Percentiles rank a stretch among this genome's conserved stretches.
These are phyloP conservation scores for Chymomyza caudatula DNA, from an alignment of 2,888 invertebrate genomes.

Conservation along the genomic window DNA sequence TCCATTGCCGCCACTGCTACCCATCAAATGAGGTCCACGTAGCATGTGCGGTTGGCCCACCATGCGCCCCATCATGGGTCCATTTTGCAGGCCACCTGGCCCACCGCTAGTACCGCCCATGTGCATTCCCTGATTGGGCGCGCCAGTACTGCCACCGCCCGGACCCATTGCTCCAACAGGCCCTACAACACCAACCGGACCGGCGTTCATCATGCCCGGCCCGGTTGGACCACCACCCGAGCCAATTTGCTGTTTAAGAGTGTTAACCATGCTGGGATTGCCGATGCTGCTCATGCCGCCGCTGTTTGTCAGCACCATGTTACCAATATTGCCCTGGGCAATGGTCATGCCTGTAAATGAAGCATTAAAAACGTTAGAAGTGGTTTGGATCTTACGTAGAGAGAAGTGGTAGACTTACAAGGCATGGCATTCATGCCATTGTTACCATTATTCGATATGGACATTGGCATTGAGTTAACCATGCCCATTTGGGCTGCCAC, in stretches of 20 bases:
- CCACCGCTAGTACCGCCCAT: conserved; percentile 63
- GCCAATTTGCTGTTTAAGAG: conserved; percentile 86
- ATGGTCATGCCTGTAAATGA: conserved; percentile 81
- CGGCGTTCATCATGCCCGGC: conserved; percentile 82
- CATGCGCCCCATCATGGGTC: conserved; percentile 83
- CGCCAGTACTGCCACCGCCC: conserved; percentile 53
- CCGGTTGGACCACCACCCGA: conserved; percentile 73
- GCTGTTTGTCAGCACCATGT: conserved; percentile 90
- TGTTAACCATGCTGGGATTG: conserved; percentile 83
- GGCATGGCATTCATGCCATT: conserved; percentile 86
- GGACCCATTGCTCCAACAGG: conserved; percentile 80
- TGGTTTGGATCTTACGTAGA: conserved; percentile 1
- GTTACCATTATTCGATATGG: conserved; percentile 87
- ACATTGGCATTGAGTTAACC: conserved; percentile 84
- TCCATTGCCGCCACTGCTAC: conserved; percentile 61
- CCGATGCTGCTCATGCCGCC: conserved; percentile 80
- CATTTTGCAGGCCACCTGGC: conserved; percentile 84
- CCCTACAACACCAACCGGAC: conserved; percentile 82
- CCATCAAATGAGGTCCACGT: conserved; percentile 78
- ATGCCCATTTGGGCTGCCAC: conserved; percentile 83
- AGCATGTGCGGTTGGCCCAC: conserved; percentile 76
- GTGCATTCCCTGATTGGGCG: conserved; percentile 75
- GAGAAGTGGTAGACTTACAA: conserved; percentile 78
- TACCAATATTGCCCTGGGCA: conserved; percentile 80
- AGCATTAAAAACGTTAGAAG: neutral